These are phyloP conservation scores for Nesidiocoris tenuis DNA, from an alignment of 2,888 invertebrate species.

Conservation along the genomic window DNA sequence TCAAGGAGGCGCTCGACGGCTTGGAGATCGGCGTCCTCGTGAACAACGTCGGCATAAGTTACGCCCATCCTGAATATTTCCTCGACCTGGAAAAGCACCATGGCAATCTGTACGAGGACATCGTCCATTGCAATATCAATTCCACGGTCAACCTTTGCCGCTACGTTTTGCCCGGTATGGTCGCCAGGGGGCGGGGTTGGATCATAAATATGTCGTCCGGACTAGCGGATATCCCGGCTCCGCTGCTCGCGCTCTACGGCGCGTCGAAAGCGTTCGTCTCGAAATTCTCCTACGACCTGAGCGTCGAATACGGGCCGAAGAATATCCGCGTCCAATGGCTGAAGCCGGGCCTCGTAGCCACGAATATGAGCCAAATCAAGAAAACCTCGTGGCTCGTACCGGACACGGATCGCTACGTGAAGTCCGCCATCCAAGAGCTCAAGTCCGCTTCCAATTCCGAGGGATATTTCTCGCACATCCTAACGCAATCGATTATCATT, in stretches of 20 bases:
- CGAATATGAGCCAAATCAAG: constrained; percentile 25
- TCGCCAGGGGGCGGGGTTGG: constrained; percentile 13
- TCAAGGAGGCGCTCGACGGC: not conserved
- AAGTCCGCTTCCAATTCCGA: constrained; percentile 2
- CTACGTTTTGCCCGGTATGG: constrained; percentile 30
- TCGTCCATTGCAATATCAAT: constrained; percentile 13
- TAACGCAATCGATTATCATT: not conserved
- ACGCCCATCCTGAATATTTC: constrained; percentile 34
- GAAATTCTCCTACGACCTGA: constrained; percentile 29
- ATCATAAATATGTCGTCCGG: constrained; percentile 36
- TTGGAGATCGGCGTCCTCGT: constrained; percentile 29
- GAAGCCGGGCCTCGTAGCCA: constrained; percentile 30
- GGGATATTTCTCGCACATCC: constrained; percentile 32
- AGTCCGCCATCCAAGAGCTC: constrained; percentile 13
- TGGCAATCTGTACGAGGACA: constrained; percentile 22
- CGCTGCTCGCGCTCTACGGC: constrained; percentile 22
- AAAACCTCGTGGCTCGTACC: constrained; percentile 33
- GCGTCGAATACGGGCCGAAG: constrained; percentile 22
- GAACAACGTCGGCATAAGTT: constrained; percentile 29
- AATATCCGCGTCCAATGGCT: constrained; percentile 19
- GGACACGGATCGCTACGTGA: constrained; percentile 2
- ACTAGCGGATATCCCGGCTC: constrained; percentile 34
- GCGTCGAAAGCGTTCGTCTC: constrained; percentile 32
- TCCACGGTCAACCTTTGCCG: constrained; percentile 30
- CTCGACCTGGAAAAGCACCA: constrained; percentile 18